phyloP scores from a whole-genome alignment of 2,888 invertebrate genomes.

The Leptinotarsa rubiginosa region DNA sequence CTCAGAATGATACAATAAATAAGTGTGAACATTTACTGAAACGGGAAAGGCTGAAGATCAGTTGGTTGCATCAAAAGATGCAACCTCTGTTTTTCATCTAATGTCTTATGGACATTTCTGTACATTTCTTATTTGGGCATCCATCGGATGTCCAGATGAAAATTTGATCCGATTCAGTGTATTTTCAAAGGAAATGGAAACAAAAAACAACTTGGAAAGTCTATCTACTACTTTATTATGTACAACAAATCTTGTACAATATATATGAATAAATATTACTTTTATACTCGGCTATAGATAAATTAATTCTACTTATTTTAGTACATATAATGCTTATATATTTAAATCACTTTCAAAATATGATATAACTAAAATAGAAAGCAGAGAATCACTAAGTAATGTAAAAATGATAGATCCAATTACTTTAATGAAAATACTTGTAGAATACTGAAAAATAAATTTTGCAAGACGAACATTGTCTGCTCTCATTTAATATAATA shows the following conservation, averaged over 20 bases:
- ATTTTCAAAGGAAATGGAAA: background rate
- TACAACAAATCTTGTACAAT: conserved; percentile 40
- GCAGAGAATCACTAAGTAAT: conserved; percentile 27
- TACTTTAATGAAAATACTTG: conserved; percentile 47
- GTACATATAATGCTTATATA: conserved; percentile 17
- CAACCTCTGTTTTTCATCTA: too few relatives aligned
- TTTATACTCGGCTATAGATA: background rate
- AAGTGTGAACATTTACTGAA: too few relatives aligned
- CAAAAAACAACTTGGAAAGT: background rate
- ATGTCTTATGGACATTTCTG: too few relatives aligned
- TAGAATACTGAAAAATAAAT: conserved; percentile 49
- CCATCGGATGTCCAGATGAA: too few relatives aligned
- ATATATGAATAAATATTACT: conserved; percentile 44
- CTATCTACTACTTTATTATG: conserved; percentile 30
- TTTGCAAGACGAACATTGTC: conserved; percentile 27
- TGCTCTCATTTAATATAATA: conserved; percentile 14
- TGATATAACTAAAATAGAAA: conserved; percentile 28
- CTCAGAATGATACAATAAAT: too few relatives aligned
- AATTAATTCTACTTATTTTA: conserved; percentile 27
- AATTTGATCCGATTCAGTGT: too few relatives aligned
- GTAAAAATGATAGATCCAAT: conserved; percentile 31
- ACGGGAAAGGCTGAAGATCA: too few relatives aligned
- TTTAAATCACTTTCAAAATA: conserved; percentile 30
- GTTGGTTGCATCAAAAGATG: too few relatives aligned
- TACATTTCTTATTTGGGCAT: too few relatives aligned